Base-by-base conservation (phyloP, 2,888 invertebrate species). In the Leptothorax acervorum region DNA sequence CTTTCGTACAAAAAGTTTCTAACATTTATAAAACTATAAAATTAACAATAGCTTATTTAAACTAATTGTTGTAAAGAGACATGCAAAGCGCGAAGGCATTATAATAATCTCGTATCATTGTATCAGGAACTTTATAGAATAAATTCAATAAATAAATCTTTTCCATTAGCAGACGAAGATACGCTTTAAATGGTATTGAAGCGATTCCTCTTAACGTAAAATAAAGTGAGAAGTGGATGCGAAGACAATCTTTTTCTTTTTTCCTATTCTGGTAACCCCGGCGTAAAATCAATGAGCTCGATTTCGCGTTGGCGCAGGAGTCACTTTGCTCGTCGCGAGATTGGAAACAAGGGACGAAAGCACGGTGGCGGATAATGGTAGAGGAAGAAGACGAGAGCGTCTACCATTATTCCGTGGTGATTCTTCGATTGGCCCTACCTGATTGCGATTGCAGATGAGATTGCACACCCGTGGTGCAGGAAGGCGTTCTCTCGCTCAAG, bases 381-480 rank as follows among this genome's bases (percentile, higher is more conserved):
- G 79, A 85, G 60, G 85, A 89, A 53, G 85, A 86, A 87, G 82
- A 87, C 78, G 89, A 84, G 53, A 51, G 83, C 81, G 84, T 89
- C 86, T 88, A 84, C 78, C 87, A 89, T 89, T 89, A 89, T 89
- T 89, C 83, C 86, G 78, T 74, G 83, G 79, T 79, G 89, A 89
- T 89, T 89, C 88, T 86, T 88, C 89, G 90, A 89, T 89, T 87
- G 87, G 86, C 85, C 90, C 85, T 86, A 85, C 86, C 89, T 85
- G 90, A 89, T 90, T 90, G 89, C 87, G 90, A 89, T 89, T 90
- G 89, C 90, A 85, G 90, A 90, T 89, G 89, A 89, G 90, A 89
- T 89, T 89, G 88, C 88, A 82, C 85, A 78, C 83, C 82, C 88
- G 85, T 75, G 79, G 88, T 84, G 84, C 82, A 82, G 84, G 79